Conservation (phyloP, 2,113 vertebrate species). For the Lepisosteus osseus region DNA sequence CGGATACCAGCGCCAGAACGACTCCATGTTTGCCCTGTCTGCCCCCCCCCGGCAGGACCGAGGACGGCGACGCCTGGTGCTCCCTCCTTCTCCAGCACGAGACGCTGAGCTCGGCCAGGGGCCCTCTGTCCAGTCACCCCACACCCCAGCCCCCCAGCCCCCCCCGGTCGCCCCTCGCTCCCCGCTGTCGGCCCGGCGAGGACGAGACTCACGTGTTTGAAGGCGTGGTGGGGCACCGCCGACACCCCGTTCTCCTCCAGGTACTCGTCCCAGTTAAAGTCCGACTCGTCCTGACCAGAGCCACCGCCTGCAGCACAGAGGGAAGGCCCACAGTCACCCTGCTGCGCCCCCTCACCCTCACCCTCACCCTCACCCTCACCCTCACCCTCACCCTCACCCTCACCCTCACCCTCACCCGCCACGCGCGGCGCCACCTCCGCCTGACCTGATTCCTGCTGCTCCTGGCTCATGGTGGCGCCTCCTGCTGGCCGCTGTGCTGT, state of each 20-base stretch:
- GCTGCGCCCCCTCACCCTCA: background rate
- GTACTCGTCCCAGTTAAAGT: slow-evolving; percentile 97
- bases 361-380: no score
- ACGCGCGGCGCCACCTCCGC: slow-evolving; percentile 7
- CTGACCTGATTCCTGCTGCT: slow-evolving; percentile 65
- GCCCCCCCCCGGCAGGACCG: no score
- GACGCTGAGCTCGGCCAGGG: background rate
- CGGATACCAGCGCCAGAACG: no score
- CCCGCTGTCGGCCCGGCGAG: background rate
- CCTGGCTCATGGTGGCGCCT: slow-evolving; percentile 64
- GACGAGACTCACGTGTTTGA: slow-evolving; percentile 87
- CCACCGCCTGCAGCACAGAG: slow-evolving; percentile 73
- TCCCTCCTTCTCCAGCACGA: slow-evolving; percentile 1
- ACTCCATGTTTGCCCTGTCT: no score
- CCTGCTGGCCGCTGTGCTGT: slow-evolving; percentile 31
- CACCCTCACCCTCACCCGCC: background rate
- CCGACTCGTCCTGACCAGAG: slow-evolving; percentile 81
- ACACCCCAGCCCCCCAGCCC: no score
- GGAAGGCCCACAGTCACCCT: background rate
- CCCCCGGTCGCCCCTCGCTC: background rate
- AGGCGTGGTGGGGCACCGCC: slow-evolving; percentile 87
- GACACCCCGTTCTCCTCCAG: slow-evolving; percentile 86
- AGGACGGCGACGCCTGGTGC: no score
- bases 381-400: background rate
- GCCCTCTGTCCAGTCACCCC: no score